These are phyloP conservation scores for Mongoloraphidia duomilia DNA, from an alignment of 2,888 invertebrate genomes.

Conservation along the genomic window DNA sequence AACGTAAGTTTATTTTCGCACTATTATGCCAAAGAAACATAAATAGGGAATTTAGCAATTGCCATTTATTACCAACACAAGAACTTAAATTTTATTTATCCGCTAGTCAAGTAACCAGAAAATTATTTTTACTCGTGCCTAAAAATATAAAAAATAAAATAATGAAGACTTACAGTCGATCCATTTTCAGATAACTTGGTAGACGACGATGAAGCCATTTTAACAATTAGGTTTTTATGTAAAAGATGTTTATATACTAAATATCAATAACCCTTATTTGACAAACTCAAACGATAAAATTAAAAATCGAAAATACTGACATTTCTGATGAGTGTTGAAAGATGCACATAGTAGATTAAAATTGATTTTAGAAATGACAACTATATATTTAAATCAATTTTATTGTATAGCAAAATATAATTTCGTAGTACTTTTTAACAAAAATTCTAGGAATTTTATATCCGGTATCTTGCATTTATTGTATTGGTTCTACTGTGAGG, in stretches of 20 bases:
- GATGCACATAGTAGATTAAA: not conserved
- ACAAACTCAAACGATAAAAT: not conserved
- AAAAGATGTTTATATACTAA: not conserved
- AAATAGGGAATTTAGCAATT: too few species aligned
- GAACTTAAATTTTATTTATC: too few species aligned
- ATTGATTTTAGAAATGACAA: not conserved
- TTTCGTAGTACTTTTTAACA: not conserved
- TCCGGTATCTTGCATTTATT: too few species aligned
- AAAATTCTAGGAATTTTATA: too few species aligned
- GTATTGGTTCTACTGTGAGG: too few species aligned
- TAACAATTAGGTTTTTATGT: not conserved
- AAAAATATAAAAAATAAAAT: not conserved
- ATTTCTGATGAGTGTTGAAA: not conserved
- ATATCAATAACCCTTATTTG: not conserved
- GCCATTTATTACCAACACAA: too few species aligned
- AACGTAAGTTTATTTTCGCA: too few species aligned
- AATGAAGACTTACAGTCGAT: not conserved
- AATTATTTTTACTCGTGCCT: too few species aligned
- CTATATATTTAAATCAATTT: not conserved
- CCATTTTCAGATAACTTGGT: too few species aligned
- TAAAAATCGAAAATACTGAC: not conserved
- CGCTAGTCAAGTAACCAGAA: too few species aligned
- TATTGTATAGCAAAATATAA: not conserved
- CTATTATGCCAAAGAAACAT: too few species aligned
- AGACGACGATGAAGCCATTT: too few species aligned